A percentile compares a stretch with the other conserved stretches of the same genome.
Evolutionary conservation across 2,113 vertebrate species (phyloP).

Genomic region (Aleadryas rufinucha): DNA sequence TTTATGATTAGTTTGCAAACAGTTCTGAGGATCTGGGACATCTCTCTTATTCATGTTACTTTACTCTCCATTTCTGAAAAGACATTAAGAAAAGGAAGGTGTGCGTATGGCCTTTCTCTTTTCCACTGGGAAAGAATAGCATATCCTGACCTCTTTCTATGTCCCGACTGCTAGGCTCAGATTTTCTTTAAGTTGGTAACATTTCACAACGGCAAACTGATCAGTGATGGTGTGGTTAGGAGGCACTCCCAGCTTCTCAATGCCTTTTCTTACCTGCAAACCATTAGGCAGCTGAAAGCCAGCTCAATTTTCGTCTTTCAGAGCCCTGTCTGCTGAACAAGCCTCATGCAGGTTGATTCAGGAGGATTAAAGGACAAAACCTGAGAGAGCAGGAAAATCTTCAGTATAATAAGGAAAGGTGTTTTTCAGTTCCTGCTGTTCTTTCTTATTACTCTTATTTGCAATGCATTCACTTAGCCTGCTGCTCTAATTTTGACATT

Average conservation of each 20-base stretch:
- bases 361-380: neutral
- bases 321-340: neutral
- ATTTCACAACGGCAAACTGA: neutral
- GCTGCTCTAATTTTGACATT: neutral
- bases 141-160: neutral
- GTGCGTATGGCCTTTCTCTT: accelerated
- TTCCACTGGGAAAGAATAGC: neutral
- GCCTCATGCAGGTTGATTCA: neutral
- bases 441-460: neutral
- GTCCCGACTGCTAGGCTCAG: neutral
- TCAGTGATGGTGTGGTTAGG: neutral
- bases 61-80: neutral
- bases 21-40: neutral
- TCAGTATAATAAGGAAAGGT: neutral
- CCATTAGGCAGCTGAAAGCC: neutral
- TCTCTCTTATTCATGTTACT: neutral
- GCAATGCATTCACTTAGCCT: neutral
- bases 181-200: neutral
- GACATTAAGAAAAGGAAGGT: accelerated
- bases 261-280: neutral
- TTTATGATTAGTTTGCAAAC: neutral
- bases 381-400: neutral
- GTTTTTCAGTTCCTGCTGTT: slow-evolving; percentile 7
- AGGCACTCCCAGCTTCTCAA: neutral
- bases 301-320: neutral